Percentiles rank a stretch among this genome's conserved stretches.
Conservation (phyloP, 2,888 invertebrate genomes). For the Leptodirus hochenwartii region DNA sequence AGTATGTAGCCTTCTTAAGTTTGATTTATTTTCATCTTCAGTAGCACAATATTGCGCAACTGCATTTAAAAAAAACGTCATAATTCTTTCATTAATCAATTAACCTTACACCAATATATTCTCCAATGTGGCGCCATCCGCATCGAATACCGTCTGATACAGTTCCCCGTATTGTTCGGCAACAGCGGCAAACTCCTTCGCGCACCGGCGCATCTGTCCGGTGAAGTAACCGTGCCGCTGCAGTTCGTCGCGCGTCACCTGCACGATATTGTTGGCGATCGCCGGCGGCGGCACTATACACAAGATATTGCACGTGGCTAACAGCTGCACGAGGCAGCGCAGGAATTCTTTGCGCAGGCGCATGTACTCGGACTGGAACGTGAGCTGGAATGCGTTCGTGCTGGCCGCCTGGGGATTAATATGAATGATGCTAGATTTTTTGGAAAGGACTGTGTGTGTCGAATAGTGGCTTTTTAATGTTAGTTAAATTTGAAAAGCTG, state of each 20-base stretch:
- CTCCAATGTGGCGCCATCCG: conserved; percentile 58
- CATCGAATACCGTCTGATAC: conserved; percentile 72
- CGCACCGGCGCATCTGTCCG: conserved; percentile 57
- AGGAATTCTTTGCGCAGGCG: conserved; percentile 58
- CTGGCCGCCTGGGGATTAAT: conserved; percentile 39
- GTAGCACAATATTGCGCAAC: neutral
- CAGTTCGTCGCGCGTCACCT: conserved; percentile 57
- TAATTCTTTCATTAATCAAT: no score
- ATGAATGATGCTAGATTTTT: conserved; percentile 3
- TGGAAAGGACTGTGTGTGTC: no score
- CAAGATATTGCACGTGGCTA: conserved; percentile 53
- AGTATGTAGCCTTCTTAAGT: no score
- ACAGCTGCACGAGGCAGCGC: conserved; percentile 42
- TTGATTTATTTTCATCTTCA: no score
- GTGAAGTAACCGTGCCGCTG: conserved; percentile 65
- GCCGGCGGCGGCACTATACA: conserved; percentile 88
- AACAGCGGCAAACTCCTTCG: conserved; percentile 50
- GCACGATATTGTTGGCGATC: conserved; percentile 67
- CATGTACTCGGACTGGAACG: conserved; percentile 62
- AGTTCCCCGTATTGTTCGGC: conserved; percentile 57
- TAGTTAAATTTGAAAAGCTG: no score
- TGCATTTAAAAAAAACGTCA: conserved; percentile 1
- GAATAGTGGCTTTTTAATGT: no score
- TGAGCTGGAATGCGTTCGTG: conserved; percentile 40
- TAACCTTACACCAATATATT: conserved; percentile 45